Conservation (phyloP, 2,113 vertebrate genomes). For the Dipodomys spectabilis region DNA sequence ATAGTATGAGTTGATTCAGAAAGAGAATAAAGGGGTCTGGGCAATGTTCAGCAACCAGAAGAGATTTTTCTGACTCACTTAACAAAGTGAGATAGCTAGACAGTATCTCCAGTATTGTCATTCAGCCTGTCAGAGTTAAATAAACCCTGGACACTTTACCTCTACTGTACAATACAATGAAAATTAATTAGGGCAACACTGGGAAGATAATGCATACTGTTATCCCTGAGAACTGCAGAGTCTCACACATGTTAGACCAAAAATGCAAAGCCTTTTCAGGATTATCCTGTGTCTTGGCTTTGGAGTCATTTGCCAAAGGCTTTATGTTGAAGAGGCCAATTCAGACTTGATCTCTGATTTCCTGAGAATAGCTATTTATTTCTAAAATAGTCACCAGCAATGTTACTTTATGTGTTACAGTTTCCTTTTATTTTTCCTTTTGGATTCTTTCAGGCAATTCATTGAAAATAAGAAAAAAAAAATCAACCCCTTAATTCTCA, state of each 20-base stretch:
- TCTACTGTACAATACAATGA: conserved; percentile 70
- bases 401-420: accelerated
- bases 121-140: not conserved
- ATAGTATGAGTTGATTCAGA: not conserved
- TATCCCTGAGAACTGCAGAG: conserved; percentile 59
- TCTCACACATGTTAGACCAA: conserved; percentile 23
- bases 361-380: not conserved
- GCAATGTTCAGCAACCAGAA: not conserved
- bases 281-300: conserved; percentile 39
- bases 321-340: conserved; percentile 35
- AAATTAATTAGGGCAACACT: conserved; percentile 83
- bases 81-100: not conserved
- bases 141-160: conserved; percentile 70
- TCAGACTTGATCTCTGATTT: conserved; percentile 57
- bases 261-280: conserved; percentile 60
- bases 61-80: not conserved
- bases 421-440: not conserved
- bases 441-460: not conserved
- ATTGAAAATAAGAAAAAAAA: conserved; percentile 22
- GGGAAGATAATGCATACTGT: conserved; percentile 51
- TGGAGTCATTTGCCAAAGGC: conserved; percentile 44
- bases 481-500: not conserved
- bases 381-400: conserved; percentile 4
- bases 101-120: conserved; percentile 9
- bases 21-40: not conserved